A percentile compares a stretch with the other conserved stretches of the same genome.
These are phyloP conservation scores for Cygnus olor DNA, from an alignment of 2,797 vertebrate genomes.

Conservation along the genomic window DNA sequence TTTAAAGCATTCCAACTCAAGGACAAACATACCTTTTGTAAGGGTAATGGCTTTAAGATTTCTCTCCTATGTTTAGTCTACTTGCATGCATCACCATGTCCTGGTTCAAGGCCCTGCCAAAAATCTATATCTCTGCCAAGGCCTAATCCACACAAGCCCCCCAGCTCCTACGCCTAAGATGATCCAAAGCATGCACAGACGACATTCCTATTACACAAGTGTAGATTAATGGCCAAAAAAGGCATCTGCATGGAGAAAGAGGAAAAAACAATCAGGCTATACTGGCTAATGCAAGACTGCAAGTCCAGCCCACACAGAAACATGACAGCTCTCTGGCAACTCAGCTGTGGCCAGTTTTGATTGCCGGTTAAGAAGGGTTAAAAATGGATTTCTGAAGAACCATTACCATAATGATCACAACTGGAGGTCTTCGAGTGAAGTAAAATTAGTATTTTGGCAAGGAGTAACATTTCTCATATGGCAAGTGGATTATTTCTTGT, in stretches of 20 bases:
- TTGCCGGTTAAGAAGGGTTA: not conserved
- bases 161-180: not conserved
- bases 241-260: not conserved
- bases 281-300: not conserved
- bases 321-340: not conserved
- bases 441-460: not conserved
- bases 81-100: not conserved
- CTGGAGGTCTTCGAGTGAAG: not conserved
- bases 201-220: not conserved
- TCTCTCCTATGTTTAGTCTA: not conserved
- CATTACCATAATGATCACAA: not conserved
- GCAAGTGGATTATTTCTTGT: not conserved
- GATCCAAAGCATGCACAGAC: not conserved
- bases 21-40: not conserved
- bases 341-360: not conserved
- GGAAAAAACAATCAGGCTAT: not conserved
- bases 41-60: not conserved
- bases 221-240: not conserved
- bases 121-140: not conserved
- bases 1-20: not conserved
- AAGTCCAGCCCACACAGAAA: not conserved
- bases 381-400: not conserved
- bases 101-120: not conserved
- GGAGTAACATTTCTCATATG: not conserved
- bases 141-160: not conserved